Evolutionary conservation across 2,113 vertebrate genomes (phyloP).

Genomic region (Brachypodius melanocephalos): DNA sequence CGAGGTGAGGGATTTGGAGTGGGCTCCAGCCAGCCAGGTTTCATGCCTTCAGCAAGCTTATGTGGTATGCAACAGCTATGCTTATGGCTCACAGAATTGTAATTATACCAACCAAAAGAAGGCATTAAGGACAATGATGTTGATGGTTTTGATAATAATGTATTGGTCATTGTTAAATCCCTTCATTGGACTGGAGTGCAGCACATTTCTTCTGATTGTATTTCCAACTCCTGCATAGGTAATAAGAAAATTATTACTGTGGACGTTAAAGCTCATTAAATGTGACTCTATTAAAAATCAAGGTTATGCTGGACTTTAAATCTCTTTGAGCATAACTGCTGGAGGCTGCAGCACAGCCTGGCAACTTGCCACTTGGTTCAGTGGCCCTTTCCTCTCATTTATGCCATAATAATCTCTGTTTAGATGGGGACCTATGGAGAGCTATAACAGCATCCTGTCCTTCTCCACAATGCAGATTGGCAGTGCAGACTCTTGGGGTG

Average conservation of each 20-base stretch:
- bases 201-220: conserved; percentile 26
- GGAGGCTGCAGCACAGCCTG: conserved; percentile 57
- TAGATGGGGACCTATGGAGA: neutral
- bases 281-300: conserved; percentile 74
- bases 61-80: neutral
- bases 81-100: conserved; percentile 44
- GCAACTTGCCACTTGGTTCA: conserved; percentile 46
- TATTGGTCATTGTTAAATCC: conserved; percentile 49
- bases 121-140: conserved; percentile 58
- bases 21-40: neutral
- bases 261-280: conserved; percentile 72
- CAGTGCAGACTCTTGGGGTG: neutral
- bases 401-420: conserved; percentile 7
- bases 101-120: conserved; percentile 49
- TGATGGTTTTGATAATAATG: conserved; percentile 65
- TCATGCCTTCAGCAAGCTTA: neutral
- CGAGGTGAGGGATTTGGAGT: neutral
- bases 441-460: neutral
- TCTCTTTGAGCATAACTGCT: conserved; percentile 60
- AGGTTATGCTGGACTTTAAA: conserved; percentile 73
- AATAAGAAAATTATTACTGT: conserved; percentile 72
- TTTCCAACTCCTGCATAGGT: conserved; percentile 51
- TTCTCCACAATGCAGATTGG: neutral
- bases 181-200: conserved; percentile 10
- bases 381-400: conserved; percentile 55